phyloP scores from a whole-genome alignment of 2,113 vertebrate species.

The Accipiter virgatus region DNA sequence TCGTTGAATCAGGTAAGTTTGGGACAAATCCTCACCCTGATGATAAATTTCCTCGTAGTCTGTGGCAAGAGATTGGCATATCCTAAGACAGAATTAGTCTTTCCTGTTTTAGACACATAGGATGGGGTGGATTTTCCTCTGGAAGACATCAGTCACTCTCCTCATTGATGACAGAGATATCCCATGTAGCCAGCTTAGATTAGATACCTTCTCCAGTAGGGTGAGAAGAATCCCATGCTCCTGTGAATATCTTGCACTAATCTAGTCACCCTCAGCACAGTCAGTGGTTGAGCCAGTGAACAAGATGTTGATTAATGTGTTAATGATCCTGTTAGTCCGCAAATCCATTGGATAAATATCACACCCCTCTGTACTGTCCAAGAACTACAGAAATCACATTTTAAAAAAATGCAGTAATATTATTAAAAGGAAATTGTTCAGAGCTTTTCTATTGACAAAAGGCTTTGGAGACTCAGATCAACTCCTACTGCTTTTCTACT shows the following conservation, averaged over 20 bases:
- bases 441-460: slow-evolving; percentile 6
- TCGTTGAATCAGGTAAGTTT: neutral
- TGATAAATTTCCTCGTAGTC: neutral
- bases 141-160: neutral
- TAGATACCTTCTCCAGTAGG: neutral
- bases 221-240: neutral
- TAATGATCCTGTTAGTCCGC: neutral
- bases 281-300: neutral
- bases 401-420: neutral
- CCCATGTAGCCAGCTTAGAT: neutral
- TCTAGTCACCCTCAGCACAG: neutral
- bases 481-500: neutral
- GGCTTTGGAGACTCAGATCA: slow-evolving; percentile 1
- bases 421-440: slow-evolving; percentile 20
- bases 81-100: neutral
- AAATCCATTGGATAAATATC: neutral
- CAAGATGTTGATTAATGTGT: neutral
- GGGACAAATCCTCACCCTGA: neutral
- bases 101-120: neutral
- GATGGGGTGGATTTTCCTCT: neutral
- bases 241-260: neutral
- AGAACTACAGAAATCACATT: neutral
- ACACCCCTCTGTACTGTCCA: neutral
- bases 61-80: neutral
- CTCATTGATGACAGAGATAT: neutral